phyloP scores from a whole-genome alignment of 2,113 vertebrate genomes.

The Rhegmatorhina hoffmannsi region DNA sequence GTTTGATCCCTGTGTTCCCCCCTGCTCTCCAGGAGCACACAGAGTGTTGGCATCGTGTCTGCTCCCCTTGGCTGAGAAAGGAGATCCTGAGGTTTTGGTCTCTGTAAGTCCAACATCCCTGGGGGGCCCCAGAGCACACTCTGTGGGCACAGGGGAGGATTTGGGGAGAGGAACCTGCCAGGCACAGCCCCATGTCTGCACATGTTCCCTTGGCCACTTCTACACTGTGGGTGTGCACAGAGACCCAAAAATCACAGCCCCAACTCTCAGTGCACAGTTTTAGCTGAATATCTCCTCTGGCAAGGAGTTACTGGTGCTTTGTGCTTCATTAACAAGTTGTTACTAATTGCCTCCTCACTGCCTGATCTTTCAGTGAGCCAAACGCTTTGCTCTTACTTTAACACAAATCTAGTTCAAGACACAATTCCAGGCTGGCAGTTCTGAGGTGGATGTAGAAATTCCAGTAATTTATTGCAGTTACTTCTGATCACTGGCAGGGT shows the following conservation, averaged over 20 bases:
- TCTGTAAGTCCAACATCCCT: background rate
- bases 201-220: background rate
- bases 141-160: background rate
- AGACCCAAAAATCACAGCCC: background rate
- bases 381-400: background rate
- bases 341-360: background rate
- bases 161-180: background rate
- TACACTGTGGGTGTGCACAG: background rate
- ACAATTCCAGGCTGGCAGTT: background rate
- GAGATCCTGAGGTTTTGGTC: accelerated
- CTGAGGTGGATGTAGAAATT: background rate
- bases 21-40: background rate
- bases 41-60: accelerated
- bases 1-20: background rate
- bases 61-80: background rate
- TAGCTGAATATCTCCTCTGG: background rate
- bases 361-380: background rate
- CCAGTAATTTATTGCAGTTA: background rate
- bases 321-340: background rate
- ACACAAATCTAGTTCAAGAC: background rate
- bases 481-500: background rate
- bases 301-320: background rate
- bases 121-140: accelerated
- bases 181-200: background rate
- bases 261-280: background rate